These are phyloP conservation scores for Drosophila suboccidentalis DNA, from an alignment of 2,888 invertebrate species.

Conservation along the genomic window DNA sequence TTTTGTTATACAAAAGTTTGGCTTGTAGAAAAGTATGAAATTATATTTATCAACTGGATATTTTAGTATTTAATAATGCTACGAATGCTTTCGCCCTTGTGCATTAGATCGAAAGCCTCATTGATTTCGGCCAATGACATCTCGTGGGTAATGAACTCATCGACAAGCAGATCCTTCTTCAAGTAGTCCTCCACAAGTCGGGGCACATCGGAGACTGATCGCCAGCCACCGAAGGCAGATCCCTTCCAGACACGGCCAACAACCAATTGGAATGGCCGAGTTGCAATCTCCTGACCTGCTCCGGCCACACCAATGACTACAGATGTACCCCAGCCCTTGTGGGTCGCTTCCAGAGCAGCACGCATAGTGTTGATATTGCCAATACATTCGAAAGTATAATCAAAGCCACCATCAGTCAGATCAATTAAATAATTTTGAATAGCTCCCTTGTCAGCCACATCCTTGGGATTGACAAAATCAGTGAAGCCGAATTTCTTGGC, in stretches of 20 bases:
- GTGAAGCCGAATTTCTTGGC: constrained; percentile 95
- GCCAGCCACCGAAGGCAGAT: constrained; percentile 98
- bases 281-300: constrained; percentile 97
- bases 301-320: constrained; percentile 98
- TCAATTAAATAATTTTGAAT: constrained; percentile 96
- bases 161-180: constrained; percentile 92
- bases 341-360: constrained; percentile 93
- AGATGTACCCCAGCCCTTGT: constrained; percentile 98
- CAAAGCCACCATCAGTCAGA: constrained; percentile 97
- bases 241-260: constrained; percentile 99
- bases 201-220: constrained; percentile 97
- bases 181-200: constrained; percentile 94
- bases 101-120: constrained; percentile 96
- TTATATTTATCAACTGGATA: not conserved
- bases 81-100: constrained; percentile 91
- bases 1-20: constrained; percentile 25
- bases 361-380: constrained; percentile 96
- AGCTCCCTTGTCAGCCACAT: constrained; percentile 88
- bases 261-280: constrained; percentile 98
- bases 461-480: constrained; percentile 97
- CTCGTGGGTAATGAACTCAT: constrained; percentile 96
- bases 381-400: constrained; percentile 99
- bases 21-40: constrained; percentile 7
- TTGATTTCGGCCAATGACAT: constrained; percentile 93
- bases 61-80: constrained; percentile 86